Evolutionary conservation across 1,140 invertebrate genomes (phyloP).

Genomic region (Schlechtendalia chinensis): DNA sequence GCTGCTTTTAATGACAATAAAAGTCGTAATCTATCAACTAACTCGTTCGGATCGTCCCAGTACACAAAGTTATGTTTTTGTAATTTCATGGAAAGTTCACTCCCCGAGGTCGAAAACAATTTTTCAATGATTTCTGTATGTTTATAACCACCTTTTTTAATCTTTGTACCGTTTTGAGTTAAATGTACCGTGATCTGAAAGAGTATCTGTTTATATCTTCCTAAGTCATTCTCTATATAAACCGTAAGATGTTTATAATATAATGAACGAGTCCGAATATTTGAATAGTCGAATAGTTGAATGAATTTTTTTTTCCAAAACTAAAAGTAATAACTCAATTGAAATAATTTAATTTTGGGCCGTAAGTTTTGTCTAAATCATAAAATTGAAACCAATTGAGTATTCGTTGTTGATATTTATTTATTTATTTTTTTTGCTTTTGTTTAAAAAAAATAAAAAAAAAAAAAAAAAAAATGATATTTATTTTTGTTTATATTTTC

Average conservation of each 20-base stretch:
- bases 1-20: constrained; percentile 55
- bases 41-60: constrained; percentile 57
- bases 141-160: no score
- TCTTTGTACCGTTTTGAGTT: background rate
- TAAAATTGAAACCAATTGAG: background rate
- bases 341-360: background rate
- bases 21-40: constrained; percentile 55
- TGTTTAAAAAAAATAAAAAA: no score
- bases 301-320: background rate
- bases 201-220: background rate
- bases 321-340: background rate
- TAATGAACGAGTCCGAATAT: background rate
- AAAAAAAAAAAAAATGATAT: no score
- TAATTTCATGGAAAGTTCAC: background rate
- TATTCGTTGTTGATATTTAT: background rate
- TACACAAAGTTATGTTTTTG: constrained; percentile 51
- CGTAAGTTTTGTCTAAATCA: background rate
- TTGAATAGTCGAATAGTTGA: background rate
- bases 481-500: background rate
- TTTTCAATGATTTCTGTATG: no score
- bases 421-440: no score
- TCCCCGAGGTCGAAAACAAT: background rate
- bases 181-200: background rate
- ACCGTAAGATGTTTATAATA: background rate
- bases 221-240: background rate